Evolutionary conservation across 1,140 invertebrate species (phyloP), one percentile per base, ranked within the genome.

Genomic region (Ctenoplectra terminalis): DNA sequence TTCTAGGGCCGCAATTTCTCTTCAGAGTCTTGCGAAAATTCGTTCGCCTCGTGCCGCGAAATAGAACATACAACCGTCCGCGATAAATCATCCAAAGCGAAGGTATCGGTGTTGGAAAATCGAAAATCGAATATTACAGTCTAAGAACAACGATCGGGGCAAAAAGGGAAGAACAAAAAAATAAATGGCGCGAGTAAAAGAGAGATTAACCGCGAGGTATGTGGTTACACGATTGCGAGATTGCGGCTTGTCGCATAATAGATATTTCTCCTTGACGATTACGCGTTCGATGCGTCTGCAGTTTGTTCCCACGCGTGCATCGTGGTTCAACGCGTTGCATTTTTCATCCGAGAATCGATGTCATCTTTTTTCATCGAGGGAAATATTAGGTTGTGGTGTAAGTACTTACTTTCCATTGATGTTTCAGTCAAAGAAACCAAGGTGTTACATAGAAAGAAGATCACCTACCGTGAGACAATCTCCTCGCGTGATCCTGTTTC

Each of bases 401-500:
- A n/a, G n/a, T n/a, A n/a, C n/a, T n/a, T n/a, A n/a, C n/a, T n/a
- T n/a, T n/a, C n/a, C n/a, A n/a, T n/a, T n/a, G n/a, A n/a, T n/a
- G n/a, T n/a, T n/a, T n/a, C n/a, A n/a, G n/a, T n/a, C n/a, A n/a
- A n/a, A n/a, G n/a, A n/a, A n/a, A n/a, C n/a, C n/a, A n/a, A n/a
- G 31, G 60, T 63, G 46, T 23, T 56, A 37, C 13, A 2, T n/a
- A 7, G 37, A 31, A 46, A 56, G 2, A 60, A 15, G 29, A 23
- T 8, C 17, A 34, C 86, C 66, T 69, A 92, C 92, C 90, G 69
- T 93, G 92, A 31, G 92, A 91, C 31, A 92, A 43, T 79, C 90
- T 87, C 13, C 88, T 86, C 66, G 92, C 69, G 60, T 88, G 84
- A 70, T 92, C 90, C 81, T 92, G 92, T 61, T 92, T 93, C 34